Percentiles rank a stretch among this genome's conserved stretches.
These are phyloP conservation scores for Eurytoma adleriae DNA, from an alignment of 2,888 invertebrate species.

Conservation along the genomic window DNA sequence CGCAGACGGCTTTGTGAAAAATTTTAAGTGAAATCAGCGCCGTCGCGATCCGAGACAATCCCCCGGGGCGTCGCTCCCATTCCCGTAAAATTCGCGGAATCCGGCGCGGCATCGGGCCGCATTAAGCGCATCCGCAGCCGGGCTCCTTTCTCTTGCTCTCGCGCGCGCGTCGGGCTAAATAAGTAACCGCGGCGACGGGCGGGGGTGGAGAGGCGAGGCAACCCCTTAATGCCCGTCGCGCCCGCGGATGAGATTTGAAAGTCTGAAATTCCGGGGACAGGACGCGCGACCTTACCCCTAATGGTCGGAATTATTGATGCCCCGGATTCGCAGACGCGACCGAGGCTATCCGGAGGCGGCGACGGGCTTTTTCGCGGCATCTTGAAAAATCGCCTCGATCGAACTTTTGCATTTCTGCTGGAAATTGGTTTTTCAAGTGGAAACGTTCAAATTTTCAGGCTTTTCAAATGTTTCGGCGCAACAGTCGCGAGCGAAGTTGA, in stretches of 20 bases:
- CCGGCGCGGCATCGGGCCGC: slow-evolving; percentile 7
- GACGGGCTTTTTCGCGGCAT: neutral
- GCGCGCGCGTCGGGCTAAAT: slow-evolving; percentile 32
- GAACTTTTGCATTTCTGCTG: too few relatives aligned
- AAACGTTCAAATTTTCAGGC: neutral
- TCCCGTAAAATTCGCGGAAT: neutral
- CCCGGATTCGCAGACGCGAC: neutral
- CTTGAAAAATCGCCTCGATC: neutral
- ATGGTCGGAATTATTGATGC: slow-evolving; percentile 44
- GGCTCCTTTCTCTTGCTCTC: slow-evolving; percentile 11
- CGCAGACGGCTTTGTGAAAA: neutral
- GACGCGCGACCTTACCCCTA: neutral
- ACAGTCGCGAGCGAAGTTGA: too few relatives aligned
- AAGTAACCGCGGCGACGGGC: slow-evolving; percentile 32
- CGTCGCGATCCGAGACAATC: neutral
- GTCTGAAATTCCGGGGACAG: slow-evolving; percentile 40
- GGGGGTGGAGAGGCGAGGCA: too few relatives aligned
- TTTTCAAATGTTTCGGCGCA: neutral
- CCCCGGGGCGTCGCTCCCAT: neutral
- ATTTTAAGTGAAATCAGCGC: neutral
- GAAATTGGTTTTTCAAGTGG: neutral
- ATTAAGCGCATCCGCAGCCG: slow-evolving; percentile 16
- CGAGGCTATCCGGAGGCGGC: neutral
- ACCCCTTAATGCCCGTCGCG: slow-evolving; percentile 16
- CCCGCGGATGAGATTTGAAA: slow-evolving; percentile 44